phyloP scores from a whole-genome alignment of 2,888 invertebrate genomes.

The Epirrhoe tristata region DNA sequence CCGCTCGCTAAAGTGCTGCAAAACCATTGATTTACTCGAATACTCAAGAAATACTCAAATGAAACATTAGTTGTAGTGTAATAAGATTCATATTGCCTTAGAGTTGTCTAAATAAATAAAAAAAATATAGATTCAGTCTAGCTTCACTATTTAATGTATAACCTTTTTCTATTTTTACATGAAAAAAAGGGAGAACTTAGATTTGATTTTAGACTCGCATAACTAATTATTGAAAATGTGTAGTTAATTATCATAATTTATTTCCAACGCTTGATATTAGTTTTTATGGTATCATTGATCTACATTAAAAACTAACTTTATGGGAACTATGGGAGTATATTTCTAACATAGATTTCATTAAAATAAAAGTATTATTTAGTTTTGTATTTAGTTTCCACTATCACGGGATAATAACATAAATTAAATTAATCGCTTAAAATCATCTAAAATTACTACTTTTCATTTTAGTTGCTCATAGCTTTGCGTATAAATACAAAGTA shows the following conservation, averaged over 20 bases:
- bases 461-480: slow-evolving; percentile 42
- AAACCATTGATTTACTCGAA: not conserved
- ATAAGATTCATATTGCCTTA: not conserved
- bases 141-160: no score
- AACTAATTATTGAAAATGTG: not conserved
- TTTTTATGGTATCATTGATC: not conserved
- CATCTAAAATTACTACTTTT: slow-evolving; percentile 18
- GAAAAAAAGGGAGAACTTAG: not conserved
- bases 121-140: not conserved
- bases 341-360: not conserved
- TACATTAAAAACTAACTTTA: not conserved
- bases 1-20: slow-evolving; percentile 27
- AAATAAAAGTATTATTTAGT: slow-evolving; percentile 3
- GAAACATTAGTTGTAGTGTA: slow-evolving; percentile 8
- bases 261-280: not conserved
- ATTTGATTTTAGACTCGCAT: not conserved
- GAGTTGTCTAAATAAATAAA: not conserved
- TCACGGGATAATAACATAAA: not conserved
- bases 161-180: not conserved
- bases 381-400: slow-evolving; percentile 6
- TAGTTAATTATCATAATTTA: not conserved
- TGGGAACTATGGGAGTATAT: not conserved
- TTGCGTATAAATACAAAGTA: slow-evolving; percentile 51
- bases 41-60: slow-evolving; percentile 22
- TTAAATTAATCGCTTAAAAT: not conserved